phyloP scores from a whole-genome alignment of 2,113 vertebrate genomes.

The Tragelaphus buxtoni region DNA sequence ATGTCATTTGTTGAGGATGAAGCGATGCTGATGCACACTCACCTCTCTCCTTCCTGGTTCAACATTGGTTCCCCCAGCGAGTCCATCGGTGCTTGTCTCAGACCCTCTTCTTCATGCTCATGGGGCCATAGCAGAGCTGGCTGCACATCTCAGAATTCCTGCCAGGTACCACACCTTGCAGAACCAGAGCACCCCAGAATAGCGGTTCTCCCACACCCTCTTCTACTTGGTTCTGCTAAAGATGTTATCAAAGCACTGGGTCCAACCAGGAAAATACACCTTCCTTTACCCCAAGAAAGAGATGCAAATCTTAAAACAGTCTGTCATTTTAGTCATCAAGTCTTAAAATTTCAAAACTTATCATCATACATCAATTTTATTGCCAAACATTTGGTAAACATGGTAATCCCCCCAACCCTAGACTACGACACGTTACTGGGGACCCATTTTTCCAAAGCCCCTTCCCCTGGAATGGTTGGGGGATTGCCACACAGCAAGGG shows the following conservation, averaged over 20 bases:
- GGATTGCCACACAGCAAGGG: not conserved
- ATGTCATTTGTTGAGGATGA: not conserved
- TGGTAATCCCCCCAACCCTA: not conserved
- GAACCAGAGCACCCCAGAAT: not conserved
- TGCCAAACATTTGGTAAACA: constrained; percentile 47
- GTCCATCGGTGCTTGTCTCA: not conserved
- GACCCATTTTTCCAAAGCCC: not conserved
- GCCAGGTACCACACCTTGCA: not conserved
- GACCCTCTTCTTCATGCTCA: not conserved
- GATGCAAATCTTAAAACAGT: not conserved
- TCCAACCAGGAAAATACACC: not conserved
- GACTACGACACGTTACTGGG: not conserved
- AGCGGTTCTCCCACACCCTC: not conserved
- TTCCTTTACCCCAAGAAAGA: not conserved
- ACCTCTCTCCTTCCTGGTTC: not conserved
- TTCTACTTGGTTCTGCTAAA: not conserved
- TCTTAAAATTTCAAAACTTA: not conserved
- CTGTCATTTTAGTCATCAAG: not conserved
- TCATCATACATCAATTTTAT: constrained; percentile 33
- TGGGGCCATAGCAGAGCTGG: not conserved
- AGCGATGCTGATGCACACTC: not conserved
- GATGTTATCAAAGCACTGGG: not conserved
- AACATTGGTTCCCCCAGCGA: not conserved
- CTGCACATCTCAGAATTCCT: not conserved
- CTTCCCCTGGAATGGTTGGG: not conserved